Base-by-base conservation (phyloP, 2,888 invertebrate genomes). In the Drosophila prolongata region DNA sequence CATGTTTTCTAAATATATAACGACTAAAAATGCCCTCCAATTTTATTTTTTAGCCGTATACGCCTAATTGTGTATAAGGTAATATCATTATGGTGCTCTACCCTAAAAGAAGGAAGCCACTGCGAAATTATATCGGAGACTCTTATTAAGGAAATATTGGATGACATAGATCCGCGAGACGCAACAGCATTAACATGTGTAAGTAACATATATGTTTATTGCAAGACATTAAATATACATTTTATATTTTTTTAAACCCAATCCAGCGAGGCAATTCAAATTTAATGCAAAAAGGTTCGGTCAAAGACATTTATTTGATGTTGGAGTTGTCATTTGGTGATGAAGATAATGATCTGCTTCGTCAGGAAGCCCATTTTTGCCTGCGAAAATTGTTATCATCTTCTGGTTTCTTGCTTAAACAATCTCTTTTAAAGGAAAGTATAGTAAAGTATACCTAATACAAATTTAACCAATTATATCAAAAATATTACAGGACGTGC, bases 101-200 rank as follows among this genome's bases (percentile, higher is more conserved):
- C 42, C 2, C 37, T 68, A 8, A 44, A 56, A 10, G 69, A 69
- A 61, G 70, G 70, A 71, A 69, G 70, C 30, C 69, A 61, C 42
- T 61, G 42, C 13, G 70, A 71, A 53, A 56, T 69, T 24, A 71
- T 71, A n/a, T 56, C 60, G 30, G 70, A 71, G 9, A 19, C 44
- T 13, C 42, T 71, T 42, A 43, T 71, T 30, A 60, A 47, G 30
- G 61, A 71, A 55, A 43, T 71, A 42, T 34, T 69, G 11, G n/a
- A 14, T 42, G 70, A 71, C 34, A 4, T 69, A 14, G 16, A 11
- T 16, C 52, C 37, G 1, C 27, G 10, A 6, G 24, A 9, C 0
- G 8, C 19, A n/a, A 37, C 40, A 47, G 10, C 10, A 30, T 37
- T 16, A 11, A n/a, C 19, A 35, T 9, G 35, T 40, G 70, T 70